phyloP scores from a whole-genome alignment of 2,888 invertebrate species.

The Dicyrtoma fusca region DNA sequence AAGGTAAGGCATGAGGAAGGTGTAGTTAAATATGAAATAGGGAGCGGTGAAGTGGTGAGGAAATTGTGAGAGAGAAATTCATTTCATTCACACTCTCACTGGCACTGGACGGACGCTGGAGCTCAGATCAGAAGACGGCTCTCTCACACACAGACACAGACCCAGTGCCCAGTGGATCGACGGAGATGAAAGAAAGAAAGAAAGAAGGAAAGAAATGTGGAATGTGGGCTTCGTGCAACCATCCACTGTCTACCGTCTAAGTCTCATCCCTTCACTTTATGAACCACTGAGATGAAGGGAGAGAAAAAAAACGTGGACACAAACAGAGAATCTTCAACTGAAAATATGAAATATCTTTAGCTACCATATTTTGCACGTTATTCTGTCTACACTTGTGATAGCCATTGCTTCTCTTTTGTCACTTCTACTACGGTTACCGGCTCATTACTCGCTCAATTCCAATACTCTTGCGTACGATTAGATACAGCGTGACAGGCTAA shows the following conservation, averaged over 20 bases:
- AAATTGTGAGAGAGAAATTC: conserved; percentile 16
- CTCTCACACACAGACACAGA: neutral
- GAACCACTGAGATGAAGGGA: neutral
- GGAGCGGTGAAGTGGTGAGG: conserved; percentile 21
- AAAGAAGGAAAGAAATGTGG: conserved; percentile 13
- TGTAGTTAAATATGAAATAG: neutral
- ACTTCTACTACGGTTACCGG: no score
- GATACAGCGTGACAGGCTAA: no score
- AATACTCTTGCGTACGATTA: no score
- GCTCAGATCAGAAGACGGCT: neutral
- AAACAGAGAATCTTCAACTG: no score
- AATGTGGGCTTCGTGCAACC: conserved; percentile 18
- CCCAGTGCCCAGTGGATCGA: no score
- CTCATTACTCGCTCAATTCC: no score
- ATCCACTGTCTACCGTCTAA: neutral
- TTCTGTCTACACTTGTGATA: no score
- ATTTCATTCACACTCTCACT: conserved; percentile 33
- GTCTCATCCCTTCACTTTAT: neutral
- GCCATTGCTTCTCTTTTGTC: no score
- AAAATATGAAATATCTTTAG: neutral
- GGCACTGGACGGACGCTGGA: neutral
- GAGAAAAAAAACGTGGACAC: neutral
- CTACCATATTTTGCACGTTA: no score
- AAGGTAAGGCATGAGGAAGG: neutral
- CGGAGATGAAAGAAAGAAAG: neutral